A percentile compares a stretch with the other conserved stretches of the same genome.
Evolutionary conservation across 2,888 invertebrate species (phyloP).

Genomic region (Amblyjoppa fuscipennis): DNA sequence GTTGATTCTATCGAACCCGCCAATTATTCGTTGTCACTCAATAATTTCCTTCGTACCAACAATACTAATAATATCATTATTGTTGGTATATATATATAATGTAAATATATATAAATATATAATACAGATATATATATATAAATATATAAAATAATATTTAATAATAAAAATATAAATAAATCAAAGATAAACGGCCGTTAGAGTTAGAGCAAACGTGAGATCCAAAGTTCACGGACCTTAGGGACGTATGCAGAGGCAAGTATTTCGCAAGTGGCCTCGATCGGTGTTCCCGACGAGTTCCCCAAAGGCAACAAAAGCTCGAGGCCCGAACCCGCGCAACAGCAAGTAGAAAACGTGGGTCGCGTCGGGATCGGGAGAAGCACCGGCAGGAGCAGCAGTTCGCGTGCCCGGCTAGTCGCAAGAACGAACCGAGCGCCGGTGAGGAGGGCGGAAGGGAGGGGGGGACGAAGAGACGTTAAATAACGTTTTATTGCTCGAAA

Average conservation of each 20-base stretch:
- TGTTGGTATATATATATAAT: too few relatives aligned
- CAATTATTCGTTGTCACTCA: too few relatives aligned
- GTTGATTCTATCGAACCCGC: not conserved
- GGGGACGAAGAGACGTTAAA: slow-evolving; percentile 50
- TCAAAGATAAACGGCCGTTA: not conserved
- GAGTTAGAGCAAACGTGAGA: not conserved
- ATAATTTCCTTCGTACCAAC: too few relatives aligned
- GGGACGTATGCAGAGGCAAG: not conserved
- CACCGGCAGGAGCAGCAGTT: slow-evolving; percentile 7
- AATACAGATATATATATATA: too few relatives aligned
- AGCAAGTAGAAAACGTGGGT: slow-evolving; percentile 38
- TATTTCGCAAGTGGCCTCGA: slow-evolving; percentile 23
- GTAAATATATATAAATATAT: too few relatives aligned
- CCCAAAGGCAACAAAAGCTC: slow-evolving; percentile 27
- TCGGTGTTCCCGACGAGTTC: slow-evolving; percentile 11
- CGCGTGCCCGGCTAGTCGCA: slow-evolving; percentile 38
- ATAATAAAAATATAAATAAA: too few relatives aligned
- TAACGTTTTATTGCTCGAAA: slow-evolving; percentile 64
- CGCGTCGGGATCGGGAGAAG: not conserved
- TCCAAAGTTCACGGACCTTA: not conserved
- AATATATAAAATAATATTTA: too few relatives aligned
- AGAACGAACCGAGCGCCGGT: not conserved
- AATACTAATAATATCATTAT: too few relatives aligned
- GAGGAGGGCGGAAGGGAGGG: not conserved
- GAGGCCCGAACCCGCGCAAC: slow-evolving; percentile 52